Evolutionary conservation across 2,113 vertebrate species (phyloP).

Genomic region (Lota lota): DNA sequence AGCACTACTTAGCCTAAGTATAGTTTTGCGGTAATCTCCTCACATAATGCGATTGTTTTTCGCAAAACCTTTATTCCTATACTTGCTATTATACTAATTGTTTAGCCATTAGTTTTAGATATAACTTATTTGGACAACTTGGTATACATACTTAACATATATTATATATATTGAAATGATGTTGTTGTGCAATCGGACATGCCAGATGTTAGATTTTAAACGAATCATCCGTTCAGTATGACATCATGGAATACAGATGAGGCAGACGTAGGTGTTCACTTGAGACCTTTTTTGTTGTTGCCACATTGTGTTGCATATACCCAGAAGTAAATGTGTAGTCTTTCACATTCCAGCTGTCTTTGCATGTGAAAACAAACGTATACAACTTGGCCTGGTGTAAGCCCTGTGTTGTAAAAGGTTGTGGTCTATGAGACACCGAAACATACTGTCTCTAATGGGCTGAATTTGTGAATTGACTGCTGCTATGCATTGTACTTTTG

Average conservation of each 20-base stretch:
- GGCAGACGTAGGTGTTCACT: slow-evolving; percentile 46
- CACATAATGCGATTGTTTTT: background rate
- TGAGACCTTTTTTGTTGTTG: slow-evolving; percentile 67
- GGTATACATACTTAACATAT: background rate
- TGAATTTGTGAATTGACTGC: slow-evolving; percentile 87
- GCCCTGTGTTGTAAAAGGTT: slow-evolving; percentile 25
- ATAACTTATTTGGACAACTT: background rate
- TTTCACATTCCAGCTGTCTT: slow-evolving; percentile 95
- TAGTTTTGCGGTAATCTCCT: background rate
- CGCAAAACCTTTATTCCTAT: no score
- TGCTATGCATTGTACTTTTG: slow-evolving; percentile 89
- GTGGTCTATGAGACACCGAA: slow-evolving; percentile 23
- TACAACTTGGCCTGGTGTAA: slow-evolving; percentile 77
- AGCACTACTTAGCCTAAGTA: background rate
- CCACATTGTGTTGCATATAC: slow-evolving; percentile 76
- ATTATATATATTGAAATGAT: slow-evolving; percentile 1
- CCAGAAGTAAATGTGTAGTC: slow-evolving; percentile 78
- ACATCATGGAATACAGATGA: slow-evolving; percentile 91
- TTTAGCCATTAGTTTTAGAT: background rate
- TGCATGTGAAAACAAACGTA: slow-evolving; percentile 71
- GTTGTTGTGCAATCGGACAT: background rate
- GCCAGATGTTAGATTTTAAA: slow-evolving; percentile 17
- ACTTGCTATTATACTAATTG: no score
- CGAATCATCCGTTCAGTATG: slow-evolving; percentile 27
- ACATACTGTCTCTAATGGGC: slow-evolving; percentile 77